Conservation (phyloP, 2,888 invertebrate genomes). For the Rotaria socialis region DNA sequence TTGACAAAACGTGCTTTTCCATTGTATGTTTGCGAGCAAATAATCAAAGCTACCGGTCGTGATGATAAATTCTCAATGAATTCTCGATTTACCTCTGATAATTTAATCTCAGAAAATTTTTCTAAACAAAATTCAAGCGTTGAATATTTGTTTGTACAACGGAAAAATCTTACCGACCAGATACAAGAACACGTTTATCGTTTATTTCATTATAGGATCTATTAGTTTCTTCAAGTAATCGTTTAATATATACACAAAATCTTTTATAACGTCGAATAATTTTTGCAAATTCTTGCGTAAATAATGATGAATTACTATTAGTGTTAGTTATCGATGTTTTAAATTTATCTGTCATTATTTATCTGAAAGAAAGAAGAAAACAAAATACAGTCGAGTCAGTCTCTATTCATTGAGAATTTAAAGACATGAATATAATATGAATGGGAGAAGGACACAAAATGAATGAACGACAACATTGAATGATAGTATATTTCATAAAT, state of each 20-base stretch:
- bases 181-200: not conserved
- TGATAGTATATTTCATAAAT: not conserved
- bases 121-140: not conserved
- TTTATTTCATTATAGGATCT: not conserved
- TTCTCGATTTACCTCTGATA: not conserved
- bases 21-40: constrained; percentile 2
- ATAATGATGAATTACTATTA: not conserved
- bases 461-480: not conserved
- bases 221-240: not conserved
- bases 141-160: not conserved
- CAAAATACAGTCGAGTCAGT: not conserved
- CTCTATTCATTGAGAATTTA: not conserved
- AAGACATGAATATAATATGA: not conserved
- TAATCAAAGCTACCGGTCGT: not conserved
- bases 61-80: not conserved
- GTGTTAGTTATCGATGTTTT: not conserved
- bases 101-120: not conserved
- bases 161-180: not conserved
- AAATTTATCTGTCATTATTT: not conserved
- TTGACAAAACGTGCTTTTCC: constrained; percentile 16
- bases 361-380: not conserved
- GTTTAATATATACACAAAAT: not conserved
- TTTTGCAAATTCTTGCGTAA: not conserved
- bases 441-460: not conserved
- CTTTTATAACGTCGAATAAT: not conserved